phyloP scores from a whole-genome alignment of 1,140 invertebrate genomes.

The Manduca sexta region DNA sequence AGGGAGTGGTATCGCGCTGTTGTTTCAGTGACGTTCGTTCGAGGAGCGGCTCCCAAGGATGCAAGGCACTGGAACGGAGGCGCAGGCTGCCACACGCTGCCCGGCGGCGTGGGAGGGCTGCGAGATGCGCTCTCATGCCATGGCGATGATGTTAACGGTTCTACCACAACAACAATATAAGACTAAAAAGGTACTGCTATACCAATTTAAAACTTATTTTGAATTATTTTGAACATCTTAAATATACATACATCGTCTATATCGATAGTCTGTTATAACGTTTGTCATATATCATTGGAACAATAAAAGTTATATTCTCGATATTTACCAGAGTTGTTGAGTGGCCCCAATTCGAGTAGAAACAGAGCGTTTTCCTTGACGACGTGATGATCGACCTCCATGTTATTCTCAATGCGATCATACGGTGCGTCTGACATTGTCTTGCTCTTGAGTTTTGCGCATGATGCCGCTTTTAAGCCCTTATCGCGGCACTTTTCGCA shows the following conservation, averaged over 20 bases:
- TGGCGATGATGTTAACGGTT: constrained; percentile 26
- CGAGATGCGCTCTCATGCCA: constrained; percentile 32
- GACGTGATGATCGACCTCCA: constrained; percentile 81
- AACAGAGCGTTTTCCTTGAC: constrained; percentile 97
- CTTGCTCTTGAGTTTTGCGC: constrained; percentile 33
- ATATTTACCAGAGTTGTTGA: constrained; percentile 74
- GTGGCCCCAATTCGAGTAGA: constrained; percentile 89
- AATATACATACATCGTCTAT: too few species aligned
- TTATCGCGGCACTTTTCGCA: constrained; percentile 92
- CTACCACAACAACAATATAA: constrained; percentile 25
- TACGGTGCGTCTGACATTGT: constrained; percentile 27
- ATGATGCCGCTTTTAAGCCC: constrained; percentile 32
- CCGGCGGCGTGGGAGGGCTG: constrained; percentile 56
- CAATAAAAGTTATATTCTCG: too few species aligned
- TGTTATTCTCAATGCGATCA: constrained; percentile 29
- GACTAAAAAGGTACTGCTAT: too few species aligned
- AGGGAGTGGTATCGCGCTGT: constrained; percentile 47
- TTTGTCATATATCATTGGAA: too few species aligned
- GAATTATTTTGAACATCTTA: too few species aligned
- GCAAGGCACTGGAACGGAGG: constrained; percentile 86
- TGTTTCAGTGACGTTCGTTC: constrained; percentile 44
- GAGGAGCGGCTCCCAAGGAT: constrained; percentile 78
- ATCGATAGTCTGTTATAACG: too few species aligned
- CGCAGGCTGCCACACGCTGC: constrained; percentile 74
- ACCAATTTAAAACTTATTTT: too few species aligned